phyloP scores from a whole-genome alignment of 2,797 vertebrate species.

The Myotis myotis region DNA sequence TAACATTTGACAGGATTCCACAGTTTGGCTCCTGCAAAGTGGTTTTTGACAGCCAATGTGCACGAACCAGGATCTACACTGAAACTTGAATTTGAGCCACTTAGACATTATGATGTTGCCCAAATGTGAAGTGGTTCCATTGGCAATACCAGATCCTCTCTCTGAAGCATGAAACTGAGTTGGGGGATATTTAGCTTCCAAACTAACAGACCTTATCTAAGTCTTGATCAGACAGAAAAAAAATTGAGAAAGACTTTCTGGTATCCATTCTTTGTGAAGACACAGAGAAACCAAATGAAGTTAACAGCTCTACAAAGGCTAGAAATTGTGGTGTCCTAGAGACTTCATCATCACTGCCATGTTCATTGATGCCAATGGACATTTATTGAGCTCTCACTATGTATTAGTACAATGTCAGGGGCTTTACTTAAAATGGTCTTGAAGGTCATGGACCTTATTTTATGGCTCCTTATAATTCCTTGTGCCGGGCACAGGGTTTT shows the following conservation, averaged over 20 bases:
- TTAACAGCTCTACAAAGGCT: constrained; percentile 66
- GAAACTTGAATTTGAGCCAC: constrained; percentile 73
- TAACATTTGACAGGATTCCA: constrained; percentile 72
- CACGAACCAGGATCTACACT: constrained; percentile 60
- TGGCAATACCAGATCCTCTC: constrained; percentile 74
- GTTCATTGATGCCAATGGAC: constrained; percentile 22
- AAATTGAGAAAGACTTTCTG: constrained; percentile 62
- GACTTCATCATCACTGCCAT: not conserved
- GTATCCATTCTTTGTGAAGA: constrained; percentile 68
- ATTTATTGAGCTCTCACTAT: not conserved
- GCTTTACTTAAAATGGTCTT: not conserved
- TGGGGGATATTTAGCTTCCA: constrained; percentile 65
- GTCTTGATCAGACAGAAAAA: constrained; percentile 66
- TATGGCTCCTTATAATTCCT: not conserved
- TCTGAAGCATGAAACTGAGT: constrained; percentile 62
- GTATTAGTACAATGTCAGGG: not conserved
- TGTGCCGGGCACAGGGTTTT: not conserved
- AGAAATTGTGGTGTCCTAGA: constrained; percentile 50
- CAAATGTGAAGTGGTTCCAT: constrained; percentile 76
- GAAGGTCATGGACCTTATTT: not conserved
- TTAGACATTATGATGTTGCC: constrained; percentile 69
- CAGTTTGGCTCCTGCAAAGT: constrained; percentile 72
- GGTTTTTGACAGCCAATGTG: constrained; percentile 77
- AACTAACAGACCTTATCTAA: constrained; percentile 75
- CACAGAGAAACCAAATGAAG: constrained; percentile 63